phyloP scores from a whole-genome alignment of 2,113 vertebrate genomes.

The Oenanthe oenanthe region DNA sequence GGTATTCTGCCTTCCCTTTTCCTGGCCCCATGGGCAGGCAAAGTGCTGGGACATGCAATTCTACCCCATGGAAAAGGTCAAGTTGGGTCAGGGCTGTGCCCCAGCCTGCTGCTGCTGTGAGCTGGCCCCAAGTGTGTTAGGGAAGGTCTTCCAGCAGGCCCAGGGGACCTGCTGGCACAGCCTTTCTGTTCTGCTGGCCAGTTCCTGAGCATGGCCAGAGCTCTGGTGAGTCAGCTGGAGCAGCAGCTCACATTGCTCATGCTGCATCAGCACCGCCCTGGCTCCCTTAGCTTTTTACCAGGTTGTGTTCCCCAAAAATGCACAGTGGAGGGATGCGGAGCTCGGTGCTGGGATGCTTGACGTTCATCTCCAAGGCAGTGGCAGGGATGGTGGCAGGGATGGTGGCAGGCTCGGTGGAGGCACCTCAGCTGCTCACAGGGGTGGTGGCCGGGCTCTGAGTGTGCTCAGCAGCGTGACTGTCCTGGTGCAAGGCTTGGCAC shows the following conservation, averaged over 20 bases:
- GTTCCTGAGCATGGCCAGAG: rapidly evolving
- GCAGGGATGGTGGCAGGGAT: not conserved
- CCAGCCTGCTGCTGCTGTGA: not conserved
- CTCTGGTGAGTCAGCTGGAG: not conserved
- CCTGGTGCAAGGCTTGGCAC: not conserved
- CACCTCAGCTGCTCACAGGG: not conserved
- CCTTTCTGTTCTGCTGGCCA: not conserved
- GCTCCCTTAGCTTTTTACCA: not conserved
- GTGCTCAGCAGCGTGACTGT: not conserved
- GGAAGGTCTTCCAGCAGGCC: not conserved
- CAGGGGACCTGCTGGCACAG: constrained; percentile 5
- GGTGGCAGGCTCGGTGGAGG: not conserved
- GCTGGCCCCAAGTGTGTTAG: rapidly evolving
- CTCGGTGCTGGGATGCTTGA: rapidly evolving
- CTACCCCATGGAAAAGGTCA: not conserved
- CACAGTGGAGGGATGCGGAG: rapidly evolving
- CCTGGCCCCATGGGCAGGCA: rapidly evolving
- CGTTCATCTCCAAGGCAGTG: not conserved
- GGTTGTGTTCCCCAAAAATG: not conserved
- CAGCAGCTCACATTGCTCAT: not conserved
- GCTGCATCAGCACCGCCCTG: not conserved
- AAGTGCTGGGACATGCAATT: not conserved
- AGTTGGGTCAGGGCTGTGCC: not conserved
- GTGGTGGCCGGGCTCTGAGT: rapidly evolving
- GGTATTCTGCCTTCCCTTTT: not conserved